Evolutionary conservation across 2,113 vertebrate species (phyloP), one percentile per base, ranked within the genome.

Genomic region (Beaufortia kweichowensis): DNA sequence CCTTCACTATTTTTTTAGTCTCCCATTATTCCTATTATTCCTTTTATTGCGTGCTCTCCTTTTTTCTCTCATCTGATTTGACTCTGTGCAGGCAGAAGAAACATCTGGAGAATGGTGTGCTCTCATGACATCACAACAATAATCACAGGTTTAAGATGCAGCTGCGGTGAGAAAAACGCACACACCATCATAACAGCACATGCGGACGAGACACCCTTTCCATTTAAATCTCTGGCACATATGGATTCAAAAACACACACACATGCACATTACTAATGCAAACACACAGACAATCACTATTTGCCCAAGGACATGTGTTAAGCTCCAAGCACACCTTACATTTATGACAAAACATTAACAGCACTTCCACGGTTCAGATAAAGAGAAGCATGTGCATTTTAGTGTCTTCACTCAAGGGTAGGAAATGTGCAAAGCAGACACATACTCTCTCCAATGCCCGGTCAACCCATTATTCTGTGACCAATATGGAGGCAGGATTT

Each of bases 141-240:
- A 90, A 91, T 89, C 82, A 86, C 87, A 89, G 85, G 84, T 83
- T 81, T 84, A 31, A 43, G 50, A 81, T 82, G 60, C 89, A 88
- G 89, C 87, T 89, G 90, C 85, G 84, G 50, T 77, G 77, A 75
- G 11, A 15, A 77, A 7, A 61, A 70, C 63, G 46, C 78, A 68
- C 79, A 69, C 55, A 11, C 63, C 29, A 24, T 5, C n/a, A 72
- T 23, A 56, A 15, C 48, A 31, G 28, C 57, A 71, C 15, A 28
- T 29, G 19, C 24, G 39, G 23, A 69, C 26, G 26, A 50, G 6
- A 0, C 15, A 28, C 11, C 39, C 31, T 12, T 39, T 39, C 64
- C 50, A 31, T 46, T 29, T 50, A 31, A 29, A 56, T 53, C 29
- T 14, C 46, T 46, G 23, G 43, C 29, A 59, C 23, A 12, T 68